Evolutionary conservation across 2,113 vertebrate genomes (phyloP).

Genomic region (Calyptommatus sinebrachiatus): DNA sequence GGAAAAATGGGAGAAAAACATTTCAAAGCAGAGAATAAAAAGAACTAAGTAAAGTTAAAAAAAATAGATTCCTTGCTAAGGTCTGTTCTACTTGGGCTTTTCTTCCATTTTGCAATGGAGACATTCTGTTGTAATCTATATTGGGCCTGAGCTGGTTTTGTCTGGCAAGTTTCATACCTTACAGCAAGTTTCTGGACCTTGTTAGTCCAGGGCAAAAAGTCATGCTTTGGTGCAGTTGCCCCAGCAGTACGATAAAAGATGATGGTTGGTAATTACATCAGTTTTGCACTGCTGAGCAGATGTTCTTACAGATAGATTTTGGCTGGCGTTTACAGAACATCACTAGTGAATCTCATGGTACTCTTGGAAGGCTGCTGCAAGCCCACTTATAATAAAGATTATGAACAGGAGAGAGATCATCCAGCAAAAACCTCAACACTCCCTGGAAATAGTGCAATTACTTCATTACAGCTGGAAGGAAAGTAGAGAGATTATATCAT

Average conservation of each 20-base stretch:
- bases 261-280: slow-evolving; percentile 79
- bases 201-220: slow-evolving; percentile 76
- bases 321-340: slow-evolving; percentile 75
- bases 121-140: slow-evolving; percentile 61
- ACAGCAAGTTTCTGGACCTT: slow-evolving; percentile 74
- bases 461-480: neutral
- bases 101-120: slow-evolving; percentile 53
- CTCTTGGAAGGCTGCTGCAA: slow-evolving; percentile 56
- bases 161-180: slow-evolving; percentile 64
- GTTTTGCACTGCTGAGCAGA: slow-evolving; percentile 79
- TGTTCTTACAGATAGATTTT: slow-evolving; percentile 77
- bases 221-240: slow-evolving; percentile 76
- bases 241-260: slow-evolving; percentile 80
- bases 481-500: neutral
- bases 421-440: neutral
- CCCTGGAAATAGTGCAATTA: neutral
- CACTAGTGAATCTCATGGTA: slow-evolving; percentile 63
- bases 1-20: neutral
- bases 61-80: slow-evolving; percentile 25
- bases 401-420: slow-evolving; percentile 9
- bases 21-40: neutral
- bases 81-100: slow-evolving; percentile 40
- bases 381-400: slow-evolving; percentile 46
- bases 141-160: slow-evolving; percentile 59
- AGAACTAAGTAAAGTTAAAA: neutral